A percentile compares a stretch with the other conserved stretches of the same genome.
phyloP scores from a whole-genome alignment of 2,113 vertebrate species.

The Aptenodytes forsteri region DNA sequence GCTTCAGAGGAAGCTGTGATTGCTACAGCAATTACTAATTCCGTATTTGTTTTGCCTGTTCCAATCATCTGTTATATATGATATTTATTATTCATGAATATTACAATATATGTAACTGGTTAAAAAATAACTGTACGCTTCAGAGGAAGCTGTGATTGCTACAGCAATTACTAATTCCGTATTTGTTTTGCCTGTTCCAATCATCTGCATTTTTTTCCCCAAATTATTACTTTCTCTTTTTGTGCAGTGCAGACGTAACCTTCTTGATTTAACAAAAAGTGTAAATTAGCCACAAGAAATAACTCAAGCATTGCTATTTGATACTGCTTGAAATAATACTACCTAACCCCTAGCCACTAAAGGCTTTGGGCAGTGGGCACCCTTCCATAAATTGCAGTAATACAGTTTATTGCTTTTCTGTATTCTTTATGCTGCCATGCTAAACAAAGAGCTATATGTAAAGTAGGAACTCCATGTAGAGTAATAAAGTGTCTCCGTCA shows the following conservation, averaged over 20 bases:
- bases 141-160: neutral
- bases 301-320: neutral
- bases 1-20: too few relatives aligned
- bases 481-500: neutral
- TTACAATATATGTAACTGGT: neutral
- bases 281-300: neutral
- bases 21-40: too few relatives aligned
- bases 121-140: neutral
- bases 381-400: neutral
- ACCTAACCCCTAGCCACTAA: neutral
- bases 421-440: neutral
- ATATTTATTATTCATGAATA: too few relatives aligned
- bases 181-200: neutral
- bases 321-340: neutral
- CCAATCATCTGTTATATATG: too few relatives aligned
- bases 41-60: too few relatives aligned
- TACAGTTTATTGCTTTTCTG: neutral
- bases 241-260: neutral
- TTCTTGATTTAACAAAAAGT: neutral
- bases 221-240: neutral
- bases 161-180: neutral
- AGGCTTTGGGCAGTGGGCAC: neutral
- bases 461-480: neutral
- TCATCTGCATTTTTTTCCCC: neutral
- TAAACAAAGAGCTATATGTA: neutral